These are phyloP conservation scores for Thereva unica DNA, from an alignment of 2,888 invertebrate species.

Conservation along the genomic window DNA sequence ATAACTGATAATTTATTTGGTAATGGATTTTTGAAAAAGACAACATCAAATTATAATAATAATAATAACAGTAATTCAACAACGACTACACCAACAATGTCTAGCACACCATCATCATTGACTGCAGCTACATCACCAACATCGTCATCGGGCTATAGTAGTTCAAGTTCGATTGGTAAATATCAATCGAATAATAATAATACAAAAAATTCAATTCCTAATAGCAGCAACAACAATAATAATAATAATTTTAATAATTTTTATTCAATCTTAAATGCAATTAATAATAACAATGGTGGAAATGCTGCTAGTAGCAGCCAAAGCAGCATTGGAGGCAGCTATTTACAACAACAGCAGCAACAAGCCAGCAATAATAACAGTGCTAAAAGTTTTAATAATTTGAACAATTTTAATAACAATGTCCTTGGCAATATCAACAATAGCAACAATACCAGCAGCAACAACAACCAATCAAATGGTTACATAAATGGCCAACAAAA, in stretches of 20 bases:
- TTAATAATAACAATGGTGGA: constrained; percentile 40
- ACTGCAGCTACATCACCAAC: constrained; percentile 36
- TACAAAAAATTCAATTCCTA: constrained; percentile 32
- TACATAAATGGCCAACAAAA: constrained; percentile 37
- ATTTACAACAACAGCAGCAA: constrained; percentile 31
- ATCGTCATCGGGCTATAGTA: constrained; percentile 38
- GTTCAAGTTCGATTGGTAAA: constrained; percentile 41
- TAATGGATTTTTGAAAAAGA: constrained; percentile 41
- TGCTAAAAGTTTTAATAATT: constrained; percentile 11
- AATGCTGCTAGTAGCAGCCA: constrained; percentile 35
- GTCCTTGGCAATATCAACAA: constrained; percentile 23
- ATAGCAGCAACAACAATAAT: constrained; percentile 26
- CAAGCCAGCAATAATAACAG: constrained; percentile 38
- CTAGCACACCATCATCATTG: constrained; percentile 30
- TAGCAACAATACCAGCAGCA: constrained; percentile 27
- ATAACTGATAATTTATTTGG: constrained; percentile 36
- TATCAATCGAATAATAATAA: constrained; percentile 31
- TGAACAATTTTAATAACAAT: constrained; percentile 4
- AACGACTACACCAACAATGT: constrained; percentile 41
- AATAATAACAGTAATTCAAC: constrained; percentile 37
- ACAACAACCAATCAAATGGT: constrained; percentile 23
- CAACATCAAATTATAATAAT: constrained; percentile 18
- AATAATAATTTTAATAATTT: constrained; percentile 40
- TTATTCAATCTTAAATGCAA: constrained; percentile 44
- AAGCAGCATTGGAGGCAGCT: neutral